Conservation (phyloP, 2,888 invertebrate genomes). For the Augiades crinisus region DNA sequence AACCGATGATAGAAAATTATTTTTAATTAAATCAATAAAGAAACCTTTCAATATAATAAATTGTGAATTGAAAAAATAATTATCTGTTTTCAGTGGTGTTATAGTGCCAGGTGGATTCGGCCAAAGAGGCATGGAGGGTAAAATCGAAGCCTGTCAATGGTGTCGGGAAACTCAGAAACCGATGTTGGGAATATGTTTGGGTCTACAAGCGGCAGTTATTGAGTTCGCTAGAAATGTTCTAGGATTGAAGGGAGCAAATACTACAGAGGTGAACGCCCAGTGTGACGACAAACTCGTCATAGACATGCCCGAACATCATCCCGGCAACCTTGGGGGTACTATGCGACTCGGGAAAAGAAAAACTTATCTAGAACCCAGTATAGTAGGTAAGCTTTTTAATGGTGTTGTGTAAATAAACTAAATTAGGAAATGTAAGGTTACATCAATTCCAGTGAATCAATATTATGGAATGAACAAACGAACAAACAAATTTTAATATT, state of each 20-base stretch:
- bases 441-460: too few species aligned
- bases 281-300: conserved; percentile 92
- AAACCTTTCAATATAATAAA: too few species aligned
- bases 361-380: conserved; percentile 87
- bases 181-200: conserved; percentile 98
- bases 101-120: conserved; percentile 99
- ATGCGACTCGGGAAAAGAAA: conserved; percentile 98
- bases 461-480: too few species aligned
- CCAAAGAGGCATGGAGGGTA: conserved; percentile 96
- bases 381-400: conserved; percentile 86
- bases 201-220: conserved; percentile 97
- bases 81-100: conserved; percentile 86
- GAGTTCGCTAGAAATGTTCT: conserved; percentile 96
- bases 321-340: conserved; percentile 96
- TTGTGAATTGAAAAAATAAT: too few species aligned
- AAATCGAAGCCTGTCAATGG: conserved; percentile 96
- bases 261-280: conserved; percentile 90
- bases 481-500: too few species aligned
- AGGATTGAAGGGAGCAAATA: conserved; percentile 88
- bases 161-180: conserved; percentile 95
- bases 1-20: too few species aligned
- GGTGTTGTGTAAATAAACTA: too few species aligned
- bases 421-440: too few species aligned
- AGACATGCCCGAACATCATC: conserved; percentile 99
- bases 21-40: too few species aligned